Evolutionary conservation across 37 sponge, comb jelly and placozoan species (phyloP).

Genomic region (Cliona cf. orientalis): DNA sequence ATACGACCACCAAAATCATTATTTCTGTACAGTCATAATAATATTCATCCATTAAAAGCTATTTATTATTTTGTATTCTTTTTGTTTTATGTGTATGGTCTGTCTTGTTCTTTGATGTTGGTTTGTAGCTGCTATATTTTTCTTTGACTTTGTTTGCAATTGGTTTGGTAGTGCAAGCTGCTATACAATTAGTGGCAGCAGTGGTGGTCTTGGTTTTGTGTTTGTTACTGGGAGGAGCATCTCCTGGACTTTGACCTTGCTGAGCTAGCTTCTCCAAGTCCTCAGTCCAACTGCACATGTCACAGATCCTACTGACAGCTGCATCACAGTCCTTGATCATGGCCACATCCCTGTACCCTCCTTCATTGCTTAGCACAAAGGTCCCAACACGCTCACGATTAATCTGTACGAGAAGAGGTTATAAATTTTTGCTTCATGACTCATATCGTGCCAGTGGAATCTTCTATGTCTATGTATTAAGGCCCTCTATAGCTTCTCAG

Average conservation of each 20-base stretch:
- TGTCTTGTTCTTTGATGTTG: neutral
- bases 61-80: neutral
- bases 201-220: neutral
- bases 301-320: conserved; percentile 59
- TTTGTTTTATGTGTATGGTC: neutral
- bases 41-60: too few relatives aligned
- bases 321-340: conserved; percentile 65
- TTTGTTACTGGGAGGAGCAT: too few relatives aligned
- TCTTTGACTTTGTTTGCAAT: neutral
- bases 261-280: neutral
- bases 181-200: neutral
- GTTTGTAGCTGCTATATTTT: neutral
- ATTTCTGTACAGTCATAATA: neutral
- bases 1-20: neutral
- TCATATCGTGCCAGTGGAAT: neutral
- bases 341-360: conserved; percentile 74
- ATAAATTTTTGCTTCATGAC: too few relatives aligned
- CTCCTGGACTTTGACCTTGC: neutral
- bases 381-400: conserved; percentile 8
- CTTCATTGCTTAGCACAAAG: neutral
- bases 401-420: neutral
- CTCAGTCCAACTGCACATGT: conserved; percentile 74
- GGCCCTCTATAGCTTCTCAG: too few relatives aligned
- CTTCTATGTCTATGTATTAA: neutral
- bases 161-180: too few relatives aligned